Evolutionary conservation across 2,888 invertebrate genomes (phyloP), one percentile per base, ranked within the genome.

Genomic region (Aphrophora alni): DNA sequence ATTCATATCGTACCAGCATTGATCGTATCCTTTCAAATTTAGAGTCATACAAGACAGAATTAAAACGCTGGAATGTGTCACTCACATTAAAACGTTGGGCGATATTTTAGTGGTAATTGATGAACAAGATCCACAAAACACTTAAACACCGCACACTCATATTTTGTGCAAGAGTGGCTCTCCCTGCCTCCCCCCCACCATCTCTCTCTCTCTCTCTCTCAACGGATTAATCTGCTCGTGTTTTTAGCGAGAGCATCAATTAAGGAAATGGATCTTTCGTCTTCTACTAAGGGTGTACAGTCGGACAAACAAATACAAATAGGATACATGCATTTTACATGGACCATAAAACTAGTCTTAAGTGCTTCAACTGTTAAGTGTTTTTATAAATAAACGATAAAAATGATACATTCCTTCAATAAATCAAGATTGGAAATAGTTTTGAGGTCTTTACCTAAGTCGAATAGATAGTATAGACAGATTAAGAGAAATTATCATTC

Each of bases 191-290:
- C 73, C 51, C 68, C 75, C 76, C 74, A 21, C 24, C 74, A 24
- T 59, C 51, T 0, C 17, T 17, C 38, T 7, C 38, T 33, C 28
- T 59, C 21, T 59, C 21, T 59, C 69, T 38, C 38, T 70, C 38
- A n/a, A 12, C 80, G 80, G 78, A 81, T 81, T 81, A 81, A 81
- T 81, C 81, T 74, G 17, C 28, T 73, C 77, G 74, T 81, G 81
- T 81, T 81, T 77, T 78, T 77, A 72, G 77, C 78, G 77, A 27
- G 68, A 69, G 78, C 78, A 81, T 78, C 81, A 81, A 81, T 81
- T 81, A 81, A 81, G 81, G 78, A 77, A 81, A 81, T 81, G 81
- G 81, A 81, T 70, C 74, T 68, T 81, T 81, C 81, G 77, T 80
- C 80, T 69, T 80, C 25, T 28, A 28, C 59, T 8, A 14, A 38